phyloP scores from a whole-genome alignment of 2,113 vertebrate species.

The Oophaga pumilio region DNA sequence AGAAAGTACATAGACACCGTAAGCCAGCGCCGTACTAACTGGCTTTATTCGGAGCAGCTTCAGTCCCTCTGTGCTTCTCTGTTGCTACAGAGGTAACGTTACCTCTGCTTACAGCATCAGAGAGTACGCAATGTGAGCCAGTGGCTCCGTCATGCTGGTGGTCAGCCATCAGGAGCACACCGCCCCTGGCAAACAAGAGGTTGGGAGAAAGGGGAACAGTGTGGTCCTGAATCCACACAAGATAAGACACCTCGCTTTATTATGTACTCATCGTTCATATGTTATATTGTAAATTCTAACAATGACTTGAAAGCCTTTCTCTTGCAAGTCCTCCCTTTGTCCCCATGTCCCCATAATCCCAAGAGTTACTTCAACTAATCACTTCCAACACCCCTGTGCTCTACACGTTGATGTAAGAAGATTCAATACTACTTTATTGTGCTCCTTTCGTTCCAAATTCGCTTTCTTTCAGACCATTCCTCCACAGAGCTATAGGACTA shows the following conservation, averaged over 20 bases:
- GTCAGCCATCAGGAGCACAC: no score
- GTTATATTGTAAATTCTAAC: background rate
- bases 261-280: background rate
- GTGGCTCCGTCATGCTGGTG: no score
- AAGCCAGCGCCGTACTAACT: no score
- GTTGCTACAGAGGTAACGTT: no score
- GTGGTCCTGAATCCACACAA: no score
- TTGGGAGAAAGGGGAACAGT: no score
- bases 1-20: no score
- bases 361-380: background rate
- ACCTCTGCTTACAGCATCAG: no score
- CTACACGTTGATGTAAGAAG: background rate
- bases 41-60: no score
- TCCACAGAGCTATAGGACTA: background rate
- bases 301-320: background rate
- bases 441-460: background rate
- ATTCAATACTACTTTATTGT: background rate
- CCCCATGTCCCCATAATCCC: background rate
- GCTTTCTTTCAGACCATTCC: background rate
- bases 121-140: no score
- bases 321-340: background rate
- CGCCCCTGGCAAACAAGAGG: no score
- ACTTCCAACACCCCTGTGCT: background rate
- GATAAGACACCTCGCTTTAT: background rate
- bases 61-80: no score